These are phyloP conservation scores for Magallana ariakensis DNA, from an alignment of 1,140 invertebrate genomes.

Conservation along the genomic window DNA sequence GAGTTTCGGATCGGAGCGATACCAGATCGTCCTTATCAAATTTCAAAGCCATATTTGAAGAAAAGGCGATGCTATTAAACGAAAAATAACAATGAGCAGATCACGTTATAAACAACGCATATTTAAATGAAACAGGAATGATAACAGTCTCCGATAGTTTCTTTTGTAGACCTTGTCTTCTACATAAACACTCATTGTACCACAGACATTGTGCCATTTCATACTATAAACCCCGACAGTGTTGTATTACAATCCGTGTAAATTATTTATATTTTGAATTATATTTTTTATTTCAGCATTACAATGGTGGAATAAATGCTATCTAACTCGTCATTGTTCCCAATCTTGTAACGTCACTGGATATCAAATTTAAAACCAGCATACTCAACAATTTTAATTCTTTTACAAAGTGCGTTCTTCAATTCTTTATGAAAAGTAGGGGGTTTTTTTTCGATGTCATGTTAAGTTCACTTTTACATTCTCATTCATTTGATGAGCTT, in stretches of 20 bases:
- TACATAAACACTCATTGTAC: background rate
- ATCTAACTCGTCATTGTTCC: constrained; percentile 12
- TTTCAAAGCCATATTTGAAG: background rate
- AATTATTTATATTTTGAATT: constrained; percentile 3
- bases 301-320: background rate
- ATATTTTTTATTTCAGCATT: background rate
- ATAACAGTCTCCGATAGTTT: background rate
- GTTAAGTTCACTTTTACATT: too few species aligned
- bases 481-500: too few species aligned
- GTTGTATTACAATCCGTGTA: constrained; percentile 22
- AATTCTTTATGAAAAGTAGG: too few species aligned
- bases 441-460: too few species aligned
- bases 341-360: constrained; percentile 24
- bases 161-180: background rate
- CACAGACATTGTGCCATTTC: background rate
- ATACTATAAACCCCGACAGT: background rate
- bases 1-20: constrained; percentile 5
- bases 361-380: constrained; percentile 15
- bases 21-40: constrained; percentile 12
- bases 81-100: background rate
- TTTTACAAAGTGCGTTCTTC: too few species aligned
- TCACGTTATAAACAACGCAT: constrained; percentile 16
- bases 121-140: constrained; percentile 3
- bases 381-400: constrained; percentile 15
- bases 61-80: constrained; percentile 14